Evolutionary conservation across 2,797 vertebrate species (phyloP).

Genomic region (Huso huso): DNA sequence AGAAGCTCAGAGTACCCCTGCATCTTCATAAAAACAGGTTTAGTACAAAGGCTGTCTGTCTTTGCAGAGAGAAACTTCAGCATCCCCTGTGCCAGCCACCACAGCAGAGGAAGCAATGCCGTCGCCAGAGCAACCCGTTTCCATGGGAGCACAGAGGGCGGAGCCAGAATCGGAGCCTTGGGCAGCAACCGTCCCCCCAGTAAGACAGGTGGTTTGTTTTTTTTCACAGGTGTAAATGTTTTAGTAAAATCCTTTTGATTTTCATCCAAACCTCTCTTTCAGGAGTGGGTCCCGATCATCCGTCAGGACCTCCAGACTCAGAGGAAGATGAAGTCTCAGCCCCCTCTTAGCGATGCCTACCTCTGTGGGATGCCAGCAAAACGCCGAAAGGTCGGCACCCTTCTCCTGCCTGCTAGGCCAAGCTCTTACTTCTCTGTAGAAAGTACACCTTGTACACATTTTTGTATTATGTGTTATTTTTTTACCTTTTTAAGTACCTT

Average conservation of each 20-base stretch:
- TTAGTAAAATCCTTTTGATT: neutral
- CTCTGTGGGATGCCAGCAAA: conserved; percentile 88
- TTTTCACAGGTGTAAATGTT: neutral
- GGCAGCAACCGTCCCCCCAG: conserved; percentile 77
- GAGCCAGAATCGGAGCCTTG: conserved; percentile 69
- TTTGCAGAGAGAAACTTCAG: conserved; percentile 49
- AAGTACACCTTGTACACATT: too few species aligned
- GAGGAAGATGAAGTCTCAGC: conserved; percentile 84
- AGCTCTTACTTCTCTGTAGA: neutral
- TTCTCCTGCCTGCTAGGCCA: neutral
- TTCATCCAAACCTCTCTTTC: neutral
- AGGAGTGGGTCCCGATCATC: conserved; percentile 92
- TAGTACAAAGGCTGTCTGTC: neutral
- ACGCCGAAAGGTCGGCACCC: conserved; percentile 70
- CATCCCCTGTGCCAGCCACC: conserved; percentile 71
- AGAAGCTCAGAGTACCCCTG: neutral
- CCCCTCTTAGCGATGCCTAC: conserved; percentile 81
- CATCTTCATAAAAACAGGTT: neutral
- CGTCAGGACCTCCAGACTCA: conserved; percentile 81
- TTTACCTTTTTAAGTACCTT: neutral
- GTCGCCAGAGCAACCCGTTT: conserved; percentile 49
- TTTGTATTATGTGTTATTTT: neutral
- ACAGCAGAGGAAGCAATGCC: conserved; percentile 83
- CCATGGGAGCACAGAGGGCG: conserved; percentile 52
- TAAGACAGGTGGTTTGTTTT: conserved; percentile 38